Conservation (phyloP, 2,797 vertebrate species). For the Rhadinocentrus ornatus region DNA sequence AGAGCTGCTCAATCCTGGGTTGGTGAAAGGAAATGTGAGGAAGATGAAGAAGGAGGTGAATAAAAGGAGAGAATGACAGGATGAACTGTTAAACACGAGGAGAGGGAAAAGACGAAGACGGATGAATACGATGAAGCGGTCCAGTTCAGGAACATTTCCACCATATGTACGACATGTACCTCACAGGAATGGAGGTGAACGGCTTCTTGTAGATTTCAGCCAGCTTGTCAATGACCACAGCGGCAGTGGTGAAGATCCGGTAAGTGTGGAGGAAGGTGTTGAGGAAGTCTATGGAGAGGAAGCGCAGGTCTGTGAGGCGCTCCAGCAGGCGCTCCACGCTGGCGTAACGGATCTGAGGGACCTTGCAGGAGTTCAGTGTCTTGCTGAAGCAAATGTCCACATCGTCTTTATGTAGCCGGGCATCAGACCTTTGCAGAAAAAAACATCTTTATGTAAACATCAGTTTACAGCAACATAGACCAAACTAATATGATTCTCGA, state of each 20-base stretch:
- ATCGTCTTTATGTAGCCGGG: constrained; percentile 94
- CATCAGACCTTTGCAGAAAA: constrained; percentile 85
- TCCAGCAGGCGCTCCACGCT: constrained; percentile 95
- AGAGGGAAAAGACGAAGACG: constrained; percentile 4
- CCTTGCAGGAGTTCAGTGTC: constrained; percentile 98
- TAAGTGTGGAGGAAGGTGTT: constrained; percentile 99
- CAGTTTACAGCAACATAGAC: too few species aligned
- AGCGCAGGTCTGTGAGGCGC: constrained; percentile 92
- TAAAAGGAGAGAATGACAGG: background rate
- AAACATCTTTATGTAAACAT: background rate
- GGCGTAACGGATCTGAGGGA: constrained; percentile 96
- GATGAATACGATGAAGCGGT: background rate
- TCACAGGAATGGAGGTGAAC: constrained; percentile 94
- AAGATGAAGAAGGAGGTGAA: constrained; percentile 30
- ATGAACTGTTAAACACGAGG: constrained; percentile 6
- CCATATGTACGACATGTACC: constrained; percentile 75
- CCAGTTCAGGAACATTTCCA: background rate
- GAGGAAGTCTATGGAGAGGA: constrained; percentile 98
- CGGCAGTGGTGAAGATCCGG: constrained; percentile 92
- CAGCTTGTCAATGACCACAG: constrained; percentile 93
- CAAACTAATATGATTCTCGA: too few species aligned
- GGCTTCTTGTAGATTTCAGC: constrained; percentile 94
- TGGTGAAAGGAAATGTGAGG: constrained; percentile 20
- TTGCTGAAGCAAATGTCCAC: constrained; percentile 98
- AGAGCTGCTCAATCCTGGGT: constrained; percentile 77